These are phyloP conservation scores for Drosophila nigricruria DNA, from an alignment of 2,888 invertebrate species.

Conservation along the genomic window DNA sequence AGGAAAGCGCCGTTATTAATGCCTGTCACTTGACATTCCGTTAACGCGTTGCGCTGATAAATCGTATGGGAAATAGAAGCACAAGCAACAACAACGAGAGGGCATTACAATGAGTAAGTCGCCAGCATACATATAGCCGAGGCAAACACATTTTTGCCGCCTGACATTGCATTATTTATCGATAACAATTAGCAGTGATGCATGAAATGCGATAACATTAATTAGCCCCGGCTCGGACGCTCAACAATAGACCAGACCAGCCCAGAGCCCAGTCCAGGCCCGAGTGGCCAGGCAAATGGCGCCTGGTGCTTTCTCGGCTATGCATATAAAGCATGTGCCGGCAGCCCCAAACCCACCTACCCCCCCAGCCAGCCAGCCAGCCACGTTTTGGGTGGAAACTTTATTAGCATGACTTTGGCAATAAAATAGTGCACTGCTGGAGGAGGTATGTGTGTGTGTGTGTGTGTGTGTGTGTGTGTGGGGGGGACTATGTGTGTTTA, in stretches of 20 bases:
- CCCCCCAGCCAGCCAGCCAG: neutral
- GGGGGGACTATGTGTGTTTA: conserved; percentile 12
- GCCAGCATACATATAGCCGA: neutral
- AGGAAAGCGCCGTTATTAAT: conserved; percentile 6
- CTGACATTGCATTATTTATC: conserved; percentile 77
- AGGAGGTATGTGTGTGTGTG: neutral
- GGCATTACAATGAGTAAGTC: conserved; percentile 6
- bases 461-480: conserved; percentile 5
- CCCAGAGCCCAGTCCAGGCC: neutral
- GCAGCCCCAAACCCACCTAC: neutral
- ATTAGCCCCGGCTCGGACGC: conserved; percentile 64
- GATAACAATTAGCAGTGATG: conserved; percentile 82
- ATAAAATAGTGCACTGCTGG: conserved; percentile 25
- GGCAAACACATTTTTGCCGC: conserved; percentile 31
- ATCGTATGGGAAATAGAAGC: conserved; percentile 46
- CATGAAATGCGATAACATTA: conserved; percentile 83
- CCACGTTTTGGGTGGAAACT: conserved; percentile 12
- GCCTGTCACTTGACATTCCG: conserved; percentile 26
- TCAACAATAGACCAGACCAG: conserved; percentile 25
- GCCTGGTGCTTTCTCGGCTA: conserved; percentile 35
- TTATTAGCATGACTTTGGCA: conserved; percentile 41
- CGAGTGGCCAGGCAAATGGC: conserved; percentile 25
- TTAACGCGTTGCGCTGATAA: conserved; percentile 45
- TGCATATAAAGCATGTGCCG: conserved; percentile 42
- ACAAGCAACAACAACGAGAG: neutral